Evolutionary conservation across 2,113 vertebrate genomes (phyloP).

Genomic region (Phocoena phocoena): DNA sequence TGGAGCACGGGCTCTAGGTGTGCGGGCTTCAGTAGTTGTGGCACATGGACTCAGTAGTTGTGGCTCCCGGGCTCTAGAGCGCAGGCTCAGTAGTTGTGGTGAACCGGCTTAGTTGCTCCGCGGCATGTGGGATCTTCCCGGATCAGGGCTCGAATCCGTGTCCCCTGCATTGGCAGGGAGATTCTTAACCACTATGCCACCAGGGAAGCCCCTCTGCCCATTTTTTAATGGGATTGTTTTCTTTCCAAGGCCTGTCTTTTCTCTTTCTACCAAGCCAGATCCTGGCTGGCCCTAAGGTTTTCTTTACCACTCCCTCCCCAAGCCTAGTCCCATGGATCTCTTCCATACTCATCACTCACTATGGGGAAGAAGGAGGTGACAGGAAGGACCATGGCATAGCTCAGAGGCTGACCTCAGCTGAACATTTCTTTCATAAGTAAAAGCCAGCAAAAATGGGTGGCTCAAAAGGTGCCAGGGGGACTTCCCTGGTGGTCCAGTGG

Average conservation of each 20-base stretch:
- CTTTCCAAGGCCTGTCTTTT: not conserved
- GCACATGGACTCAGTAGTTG: too few relatives aligned
- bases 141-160: too few relatives aligned
- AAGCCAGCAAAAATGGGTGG: not conserved
- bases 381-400: not conserved
- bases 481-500: too few relatives aligned
- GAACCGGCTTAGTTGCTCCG: too few relatives aligned
- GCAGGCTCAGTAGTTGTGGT: too few relatives aligned
- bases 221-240: not conserved
- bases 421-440: not conserved
- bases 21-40: too few relatives aligned
- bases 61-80: too few relatives aligned
- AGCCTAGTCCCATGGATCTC: not conserved
- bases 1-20: too few relatives aligned
- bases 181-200: too few relatives aligned
- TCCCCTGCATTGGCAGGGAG: too few relatives aligned
- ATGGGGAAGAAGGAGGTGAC: not conserved
- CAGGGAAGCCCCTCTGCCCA: not conserved
- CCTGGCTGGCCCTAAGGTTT: not conserved
- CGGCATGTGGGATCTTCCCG: too few relatives aligned
- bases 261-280: not conserved
- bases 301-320: not conserved
- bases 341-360: not conserved
- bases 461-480: not conserved
- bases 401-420: not conserved